Evolutionary conservation across 2,113 vertebrate genomes (phyloP), one percentile per base, ranked within the genome.

Genomic region (Tachuris rubrigastra): DNA sequence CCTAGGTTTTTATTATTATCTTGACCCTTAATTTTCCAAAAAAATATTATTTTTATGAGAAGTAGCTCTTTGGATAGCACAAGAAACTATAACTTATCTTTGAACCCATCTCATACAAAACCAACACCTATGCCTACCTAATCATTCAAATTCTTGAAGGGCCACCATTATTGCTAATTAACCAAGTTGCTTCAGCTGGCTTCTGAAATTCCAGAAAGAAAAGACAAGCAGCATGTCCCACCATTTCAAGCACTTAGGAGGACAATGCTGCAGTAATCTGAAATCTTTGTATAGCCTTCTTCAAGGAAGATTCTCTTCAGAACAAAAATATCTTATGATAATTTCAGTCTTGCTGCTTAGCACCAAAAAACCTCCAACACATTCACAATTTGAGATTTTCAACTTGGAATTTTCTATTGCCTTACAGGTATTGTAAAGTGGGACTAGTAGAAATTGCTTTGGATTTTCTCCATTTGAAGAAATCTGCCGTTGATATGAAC

Each of bases 351-450:
- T 72, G 11, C 8, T 50, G 7, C 24, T 63, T 75, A 30, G 41
- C 15, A 73, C 22, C 6, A 41, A 39, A 68, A 68, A 47, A 4
- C 0, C 0, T 3, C 9, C 8, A 75, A 55, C 7, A 22, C 1
- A 10, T 63, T 53, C 27, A 33, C n/a, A 59, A 44, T 65, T 39
- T 62, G 23, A 89, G 31, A 4, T 5, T 85, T 68, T 53, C 2
- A 33, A 15, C 49, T 66, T 80, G 41, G 65, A 6, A 35, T 73
- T 95, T 90, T 75, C 20, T 49, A 8, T 12, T 53, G 8, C 18
- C 14, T 69, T 39, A 18, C 21, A 71, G 10, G 6, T 80, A 23
- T 71, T 85, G 77, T 21, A 56, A 76, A 53, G 25, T 56, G 4
- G 7, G 31, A 35, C 50, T 24, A 47, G 19, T 59, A 15, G 2